Base-by-base conservation (phyloP, 53 echinoderm and acorn worm genomes). In the Mesocentrotus franciscanus region DNA sequence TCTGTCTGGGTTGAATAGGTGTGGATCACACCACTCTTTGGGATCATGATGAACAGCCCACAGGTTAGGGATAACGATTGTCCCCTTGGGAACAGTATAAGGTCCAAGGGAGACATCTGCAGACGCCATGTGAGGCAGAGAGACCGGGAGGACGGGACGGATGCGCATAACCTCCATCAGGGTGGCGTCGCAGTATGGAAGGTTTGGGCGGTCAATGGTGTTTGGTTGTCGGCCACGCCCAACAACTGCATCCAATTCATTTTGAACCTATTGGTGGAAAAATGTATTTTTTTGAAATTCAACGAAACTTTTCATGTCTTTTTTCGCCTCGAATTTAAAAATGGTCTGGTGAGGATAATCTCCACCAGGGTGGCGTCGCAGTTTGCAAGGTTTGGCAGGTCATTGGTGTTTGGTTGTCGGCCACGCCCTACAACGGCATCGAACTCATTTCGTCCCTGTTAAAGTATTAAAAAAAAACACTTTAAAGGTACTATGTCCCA, bases 151-250 rank as follows among this genome's bases (percentile, higher is more conserved):
- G 33, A 92, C 75, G 10, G 97, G 95, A 24, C 97, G 59, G 71
- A 96, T 70, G 27, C 97, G 90, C 71, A 94, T 94, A 18, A 97
- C 15, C 85, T 97, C 97, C 34, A 85, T 39, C 79, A 96, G 71
- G 55, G 94, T 95, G 27, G 97, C 97, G 1, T 97, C 84, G 85
- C 95, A 94, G 87, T 96, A 97, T 1, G 97, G 94, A 29, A 97
- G 95, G 57, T 94, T 85, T 8, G 61, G 39, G 5, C 94, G 94
- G 60, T 97, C 97, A 35, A 39, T 29, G 75, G 93, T 89, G 42
- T 35, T 61, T 49, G 96, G 94, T 56, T 96, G 97, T 55, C 97
- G 96, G 11, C 95, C 74, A 58, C 92, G 81, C 32, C 97, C 97
- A 42, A 97, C 95, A 24, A 96, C 97, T 11, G 36, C 24, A 33